Conservation (phyloP, 2,888 invertebrate species). For the Caenorhabditis sp. region DNA sequence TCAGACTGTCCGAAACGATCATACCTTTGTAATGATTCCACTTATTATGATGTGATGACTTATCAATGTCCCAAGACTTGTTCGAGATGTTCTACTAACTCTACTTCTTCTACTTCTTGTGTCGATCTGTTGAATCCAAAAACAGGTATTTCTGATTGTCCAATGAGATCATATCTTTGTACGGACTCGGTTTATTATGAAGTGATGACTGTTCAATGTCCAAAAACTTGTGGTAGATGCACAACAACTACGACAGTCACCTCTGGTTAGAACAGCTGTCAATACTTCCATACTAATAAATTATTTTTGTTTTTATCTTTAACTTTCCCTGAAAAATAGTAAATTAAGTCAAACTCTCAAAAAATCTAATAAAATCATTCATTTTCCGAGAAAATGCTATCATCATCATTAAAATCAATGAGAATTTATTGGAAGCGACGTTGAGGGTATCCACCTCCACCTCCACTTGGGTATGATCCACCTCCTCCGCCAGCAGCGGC, state of each 20-base stretch:
- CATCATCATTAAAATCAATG: too few species aligned
- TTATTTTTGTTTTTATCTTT: too few species aligned
- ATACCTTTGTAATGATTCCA: conserved; percentile 30
- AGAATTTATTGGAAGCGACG: too few species aligned
- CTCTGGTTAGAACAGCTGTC: neutral
- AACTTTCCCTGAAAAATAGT: too few species aligned
- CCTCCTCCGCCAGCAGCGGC: neutral
- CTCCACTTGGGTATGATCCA: neutral
- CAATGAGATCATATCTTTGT: conserved; percentile 31
- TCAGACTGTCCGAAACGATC: conserved; percentile 38
- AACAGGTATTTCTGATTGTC: conserved; percentile 42
- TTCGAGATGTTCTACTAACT: conserved; percentile 26
- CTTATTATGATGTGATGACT: conserved; percentile 44
- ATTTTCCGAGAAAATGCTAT: too few species aligned
- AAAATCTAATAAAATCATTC: too few species aligned
- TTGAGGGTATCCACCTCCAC: conserved; percentile 3
- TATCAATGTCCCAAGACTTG: conserved; percentile 41
- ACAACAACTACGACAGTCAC: neutral
- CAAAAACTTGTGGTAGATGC: conserved; percentile 43
- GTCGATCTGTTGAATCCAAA: conserved; percentile 33
- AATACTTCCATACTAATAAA: neutral
- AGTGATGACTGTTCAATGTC: conserved; percentile 44
- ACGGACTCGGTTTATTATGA: conserved; percentile 34
- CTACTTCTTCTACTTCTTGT: conserved; percentile 7
- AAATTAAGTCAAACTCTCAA: too few species aligned